Evolutionary conservation across 2,888 invertebrate genomes (phyloP), one percentile per base, ranked within the genome.

Genomic region (Harmothoe impar): DNA sequence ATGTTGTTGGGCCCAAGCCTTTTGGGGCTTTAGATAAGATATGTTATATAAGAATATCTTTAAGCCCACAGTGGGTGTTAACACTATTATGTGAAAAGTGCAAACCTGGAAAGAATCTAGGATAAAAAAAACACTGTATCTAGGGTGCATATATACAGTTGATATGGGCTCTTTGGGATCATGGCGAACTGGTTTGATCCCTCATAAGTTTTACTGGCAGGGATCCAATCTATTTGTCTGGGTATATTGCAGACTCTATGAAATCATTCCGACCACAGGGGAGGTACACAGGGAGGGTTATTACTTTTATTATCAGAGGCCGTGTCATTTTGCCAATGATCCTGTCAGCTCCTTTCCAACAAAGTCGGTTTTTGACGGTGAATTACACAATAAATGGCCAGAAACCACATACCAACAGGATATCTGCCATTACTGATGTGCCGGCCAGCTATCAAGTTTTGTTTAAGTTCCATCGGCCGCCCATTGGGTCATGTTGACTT

Each of bases 311-410:
- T 54, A 54, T 29, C 86, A 86, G 15, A 43, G 86, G 54, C 54
- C 56, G 20, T 25, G 86, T 86, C 56, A 86, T 52, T 29, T 56
- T 52, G 86, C 52, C 52, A 54, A 86, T 86, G 86, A 86, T 86
- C 86, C 86, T 81, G 81, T 81, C 86, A 86, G 5, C 25, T 86
- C 86, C 86, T 52, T 43, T 10, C 54, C 56, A 31, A 31, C 54
- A 86, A 86, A 86, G 86, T 86, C 52, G 86, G 86, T 86, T 86
- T 81, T 86, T 86, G 86, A 86, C 86, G 56, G 43, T 25, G 86
- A 86, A 86, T 86, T 86, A 54, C 86, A 86, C 31, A 86, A 86
- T 86, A 86, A 86, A 86, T 86, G 86, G n/a, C 54, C 86, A 86
- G 54, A 54, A 52, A 84, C 15, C 86, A n/a, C 86, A 86, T 86